Evolutionary conservation across 2,888 invertebrate species (phyloP), one percentile per base, ranked within the genome.

Genomic region (Meloe dianella): DNA sequence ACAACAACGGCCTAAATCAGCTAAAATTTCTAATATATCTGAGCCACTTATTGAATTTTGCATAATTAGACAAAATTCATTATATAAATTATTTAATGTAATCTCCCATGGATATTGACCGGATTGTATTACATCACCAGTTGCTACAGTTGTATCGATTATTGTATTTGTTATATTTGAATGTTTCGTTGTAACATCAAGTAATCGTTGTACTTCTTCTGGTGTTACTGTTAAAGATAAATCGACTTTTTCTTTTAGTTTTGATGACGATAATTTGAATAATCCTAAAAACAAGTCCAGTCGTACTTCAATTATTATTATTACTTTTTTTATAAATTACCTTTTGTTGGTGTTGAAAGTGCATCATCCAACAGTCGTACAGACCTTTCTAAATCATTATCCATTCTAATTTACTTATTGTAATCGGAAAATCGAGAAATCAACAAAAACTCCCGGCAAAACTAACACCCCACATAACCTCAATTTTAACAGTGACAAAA

Each of bases 31-130:
- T 59, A 84, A 74, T 51, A 82, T 72, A 65, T 83, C 82, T 65
- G 79, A 76, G 51, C 77, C 78, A 57, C 77, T 80, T 20, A 80
- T 74, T 72, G 80, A 76, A 17, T 78, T 75, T 67, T 84, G 83
- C 8, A 83, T 64, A 41, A 82, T 75, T 71, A 83, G 82, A 69
- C 82, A 83, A 74, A 83, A 84, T 62, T 84, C 83, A n/a, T 77
- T 72, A 66, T 80, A 82, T 54, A 84, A 76, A 71, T 78, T 78
- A 69, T 82, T 80, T 5, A 79, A 67, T n/a, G 82, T 78, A 38
- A 74, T 76, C 66, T 77, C 79, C 81, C 83, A 83, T 4, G 83
- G 82, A 56, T 77, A 72, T 32, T 73, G 74, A 63, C 73, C 75
- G 12, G 73, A 70, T 68, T 79, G 77, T 59, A 82, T 75, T 17